phyloP scores from a whole-genome alignment of 2,888 invertebrate species.

The Lithophane ornitopus region DNA sequence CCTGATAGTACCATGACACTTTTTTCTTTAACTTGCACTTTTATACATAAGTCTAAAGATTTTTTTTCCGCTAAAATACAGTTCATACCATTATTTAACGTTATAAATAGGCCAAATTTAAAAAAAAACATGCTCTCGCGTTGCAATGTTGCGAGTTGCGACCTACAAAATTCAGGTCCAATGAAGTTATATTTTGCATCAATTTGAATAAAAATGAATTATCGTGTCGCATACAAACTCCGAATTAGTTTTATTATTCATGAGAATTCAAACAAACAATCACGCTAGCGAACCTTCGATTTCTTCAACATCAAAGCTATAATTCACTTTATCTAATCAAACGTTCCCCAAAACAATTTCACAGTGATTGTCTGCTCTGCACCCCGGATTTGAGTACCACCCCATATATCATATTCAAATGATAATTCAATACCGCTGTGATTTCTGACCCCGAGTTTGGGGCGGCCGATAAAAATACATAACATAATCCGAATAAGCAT shows the following conservation, averaged over 20 bases:
- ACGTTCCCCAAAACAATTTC: slow-evolving; percentile 83
- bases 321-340: slow-evolving; percentile 84
- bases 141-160: neutral
- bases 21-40: slow-evolving; percentile 8
- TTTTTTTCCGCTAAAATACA: neutral
- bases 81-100: too few species aligned
- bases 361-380: slow-evolving; percentile 82
- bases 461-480: slow-evolving; percentile 81
- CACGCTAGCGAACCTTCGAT: slow-evolving; percentile 53
- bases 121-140: neutral
- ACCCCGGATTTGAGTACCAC: slow-evolving; percentile 81
- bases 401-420: slow-evolving; percentile 88
- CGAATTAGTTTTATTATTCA: slow-evolving; percentile 42
- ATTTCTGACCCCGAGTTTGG: slow-evolving; percentile 82
- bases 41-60: neutral
- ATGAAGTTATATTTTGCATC: slow-evolving; percentile 10
- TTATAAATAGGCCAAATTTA: neutral
- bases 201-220: slow-evolving; percentile 1
- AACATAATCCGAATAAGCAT: slow-evolving; percentile 84
- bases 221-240: neutral
- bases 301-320: slow-evolving; percentile 76
- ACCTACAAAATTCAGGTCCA: neutral
- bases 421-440: slow-evolving; percentile 89
- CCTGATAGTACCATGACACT: neutral
- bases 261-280: slow-evolving; percentile 58